A percentile compares a stretch with the other conserved stretches of the same genome.
phyloP scores from a whole-genome alignment of 2,888 invertebrate genomes.

The Cryptosula pallasiana region DNA sequence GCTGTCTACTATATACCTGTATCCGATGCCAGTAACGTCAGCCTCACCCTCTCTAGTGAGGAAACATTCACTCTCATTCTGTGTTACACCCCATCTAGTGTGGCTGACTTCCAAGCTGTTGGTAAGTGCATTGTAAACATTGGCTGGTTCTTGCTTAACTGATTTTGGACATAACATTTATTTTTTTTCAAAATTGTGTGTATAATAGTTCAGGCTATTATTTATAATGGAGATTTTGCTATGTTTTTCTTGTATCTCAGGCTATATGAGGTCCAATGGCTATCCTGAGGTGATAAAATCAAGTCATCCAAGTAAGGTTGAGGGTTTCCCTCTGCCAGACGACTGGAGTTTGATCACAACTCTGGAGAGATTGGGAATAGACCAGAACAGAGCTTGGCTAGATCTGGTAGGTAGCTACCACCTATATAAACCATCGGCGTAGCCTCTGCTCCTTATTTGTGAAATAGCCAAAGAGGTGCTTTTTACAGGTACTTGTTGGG shows the following conservation, averaged over 20 bases:
- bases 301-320: neutral
- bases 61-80: neutral
- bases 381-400: neutral
- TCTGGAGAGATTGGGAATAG: neutral
- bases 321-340: neutral
- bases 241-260: neutral
- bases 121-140: no score
- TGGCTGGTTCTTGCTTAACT: no score
- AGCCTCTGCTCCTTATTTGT: no score
- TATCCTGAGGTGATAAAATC: neutral
- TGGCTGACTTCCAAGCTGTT: neutral
- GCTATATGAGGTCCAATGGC: neutral
- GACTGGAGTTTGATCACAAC: slow-evolving; percentile 11
- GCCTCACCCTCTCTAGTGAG: neutral
- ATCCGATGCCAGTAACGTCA: neutral
- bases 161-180: no score
- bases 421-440: no score
- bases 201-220: no score
- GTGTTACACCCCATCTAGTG: neutral
- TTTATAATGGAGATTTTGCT: neutral
- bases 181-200: no score
- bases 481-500: no score
- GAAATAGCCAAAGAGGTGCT: no score
- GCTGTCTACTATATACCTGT: neutral
- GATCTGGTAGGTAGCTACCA: slow-evolving; percentile 16